Evolutionary conservation across 2,797 vertebrate genomes (phyloP), one percentile per base, ranked within the genome.

Genomic region (Sylvilagus floridanus): DNA sequence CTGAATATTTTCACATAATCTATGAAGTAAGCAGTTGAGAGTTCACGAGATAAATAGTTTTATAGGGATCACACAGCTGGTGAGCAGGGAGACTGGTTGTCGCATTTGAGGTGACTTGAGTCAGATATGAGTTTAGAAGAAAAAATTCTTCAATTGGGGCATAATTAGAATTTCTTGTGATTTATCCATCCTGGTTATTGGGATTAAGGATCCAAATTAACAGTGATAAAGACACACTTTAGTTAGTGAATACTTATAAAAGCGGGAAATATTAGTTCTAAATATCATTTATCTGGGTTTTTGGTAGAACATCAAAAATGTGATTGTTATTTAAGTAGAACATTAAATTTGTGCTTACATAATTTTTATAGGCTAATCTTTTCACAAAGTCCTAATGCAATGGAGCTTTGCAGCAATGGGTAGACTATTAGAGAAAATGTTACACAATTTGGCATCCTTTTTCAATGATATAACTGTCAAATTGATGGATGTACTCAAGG

Each of bases 191-290:
- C 17, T 52, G 57, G 12, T 37, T 71, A 66, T 88, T 92, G 47
- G 69, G n/a, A 79, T 90, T 72, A 65, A 47, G 26, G 3, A 54
- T 82, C 5, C 30, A 52, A 94, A n/a, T 69, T 60, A 37, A 13
- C 24, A 79, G 8, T 84, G 4, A 83, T 17, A 65, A 84, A 60
- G 21, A 71, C 35, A 60, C 21, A 16, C 90, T 92, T 84, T 82
- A 77, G 26, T 84, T 92, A 87, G 47, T 73, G 52, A 87, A 47
- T 73, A 26, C 11, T 75, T 90, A 68, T 81, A 50, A 75, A 65
- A 65, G 32, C 19, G 62, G 14, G 72, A 83, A 89, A 12, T 79
- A 73, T 77, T 83, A 68, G 7, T 54, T 73, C 22, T 21, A 60
- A 16, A 83, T 9, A 37, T 81, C 7, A 69, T 62, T 78, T n/a